phyloP scores from a whole-genome alignment of 2,797 vertebrate genomes.

The Gallinago stenura region DNA sequence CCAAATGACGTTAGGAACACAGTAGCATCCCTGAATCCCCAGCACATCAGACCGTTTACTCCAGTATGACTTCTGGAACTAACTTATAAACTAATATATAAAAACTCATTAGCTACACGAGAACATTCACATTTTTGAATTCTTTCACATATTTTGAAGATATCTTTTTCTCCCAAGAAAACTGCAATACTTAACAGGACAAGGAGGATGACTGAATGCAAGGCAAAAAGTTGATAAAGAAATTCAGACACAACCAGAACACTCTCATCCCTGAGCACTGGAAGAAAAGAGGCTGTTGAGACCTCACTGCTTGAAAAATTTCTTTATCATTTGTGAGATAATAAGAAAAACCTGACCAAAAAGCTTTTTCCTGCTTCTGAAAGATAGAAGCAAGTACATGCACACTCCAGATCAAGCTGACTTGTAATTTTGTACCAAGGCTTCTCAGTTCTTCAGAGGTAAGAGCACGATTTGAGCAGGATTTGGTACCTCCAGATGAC shows the following conservation, averaged over 20 bases:
- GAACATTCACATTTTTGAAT: background rate
- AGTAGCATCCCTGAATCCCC: background rate
- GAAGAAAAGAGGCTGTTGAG: background rate
- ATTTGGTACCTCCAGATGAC: background rate
- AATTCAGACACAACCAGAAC: background rate
- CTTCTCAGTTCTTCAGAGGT: background rate
- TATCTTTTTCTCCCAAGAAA: background rate
- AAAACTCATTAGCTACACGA: background rate
- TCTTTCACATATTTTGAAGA: background rate
- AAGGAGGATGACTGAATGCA: background rate
- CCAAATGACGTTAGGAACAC: background rate
- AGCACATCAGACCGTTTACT: background rate
- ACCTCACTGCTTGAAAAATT: background rate
- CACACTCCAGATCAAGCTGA: background rate
- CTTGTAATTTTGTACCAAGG: background rate
- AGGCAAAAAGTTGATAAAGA: background rate
- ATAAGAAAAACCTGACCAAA: slow-evolving; percentile 22
- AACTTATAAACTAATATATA: background rate
- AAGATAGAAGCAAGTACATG: background rate
- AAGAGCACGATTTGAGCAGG: fast-evolving
- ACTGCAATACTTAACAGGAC: background rate
- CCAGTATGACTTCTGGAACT: background rate
- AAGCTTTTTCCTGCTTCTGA: background rate
- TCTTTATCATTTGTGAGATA: background rate
- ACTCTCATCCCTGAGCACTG: background rate